Base-by-base conservation (phyloP, 1,140 invertebrate genomes). In the Drosophila takahashii region DNA sequence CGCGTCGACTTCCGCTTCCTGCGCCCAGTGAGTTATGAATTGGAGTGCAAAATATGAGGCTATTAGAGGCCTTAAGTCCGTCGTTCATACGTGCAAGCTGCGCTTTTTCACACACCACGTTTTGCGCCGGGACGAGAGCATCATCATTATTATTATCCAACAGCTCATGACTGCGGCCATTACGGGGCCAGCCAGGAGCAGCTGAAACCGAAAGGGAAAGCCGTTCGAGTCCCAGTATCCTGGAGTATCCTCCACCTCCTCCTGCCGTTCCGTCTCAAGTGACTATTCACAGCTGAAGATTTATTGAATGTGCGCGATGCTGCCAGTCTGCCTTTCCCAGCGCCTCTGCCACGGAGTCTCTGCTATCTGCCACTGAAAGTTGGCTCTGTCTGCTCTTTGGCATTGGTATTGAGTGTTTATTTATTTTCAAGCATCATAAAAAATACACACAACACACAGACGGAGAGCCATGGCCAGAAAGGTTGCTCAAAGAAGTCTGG, bases 351-450 rank as follows among this genome's bases (percentile, higher is more conserved):
- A 58, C 26, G 48, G 48, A 26, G n/a, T 32, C 45, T 26, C 37
- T 27, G 54, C 65, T 67, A 72, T 77, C 75, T 77, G 73, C 66
- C 50, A 54, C 64, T 76, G 71, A 76, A 69, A 80, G 77, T 80
- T 75, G 56, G 66, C 52, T 74, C 73, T 61, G 81, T 80, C 78
- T 86, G 81, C 81, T 85, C 81, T 86, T 85, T 85, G 81, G 74
- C 65, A 86, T 87, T 64, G 78, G 78, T 86, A 86, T 86, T 86
- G 83, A 86, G 83, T 86, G 83, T 86, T 86, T 86, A 86, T 86
- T 86, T 86, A 86, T 86, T 86, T 86, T 86, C 83, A 87, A 86
- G 83, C 78, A 87, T 86, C 83, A 86, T 86, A 86, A 86, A 86
- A 87, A 87, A 86, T 81, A 86, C 61, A 67, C 73, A 76, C 34